These are phyloP conservation scores for Netelia inedita DNA, from an alignment of 2,888 invertebrate genomes.

Conservation along the genomic window DNA sequence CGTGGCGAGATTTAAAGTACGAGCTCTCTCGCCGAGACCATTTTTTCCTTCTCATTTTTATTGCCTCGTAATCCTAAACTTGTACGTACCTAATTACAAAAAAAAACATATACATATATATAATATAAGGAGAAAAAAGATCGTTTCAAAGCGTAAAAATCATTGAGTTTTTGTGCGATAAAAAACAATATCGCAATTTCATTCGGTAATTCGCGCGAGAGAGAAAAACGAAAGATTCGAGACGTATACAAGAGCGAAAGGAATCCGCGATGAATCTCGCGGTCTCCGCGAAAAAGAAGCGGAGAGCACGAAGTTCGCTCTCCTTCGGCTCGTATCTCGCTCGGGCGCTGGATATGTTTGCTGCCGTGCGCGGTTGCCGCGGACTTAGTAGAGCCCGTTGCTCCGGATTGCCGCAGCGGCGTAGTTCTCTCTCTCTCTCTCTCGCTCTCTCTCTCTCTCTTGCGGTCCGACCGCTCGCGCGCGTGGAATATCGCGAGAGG, in stretches of 20 bases:
- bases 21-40: not conserved
- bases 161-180: not conserved
- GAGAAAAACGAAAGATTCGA: conserved; percentile 12
- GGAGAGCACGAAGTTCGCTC: conserved; percentile 47
- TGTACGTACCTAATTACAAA: not conserved
- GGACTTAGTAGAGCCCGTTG: not conserved
- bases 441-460: not conserved
- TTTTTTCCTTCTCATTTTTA: not conserved
- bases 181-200: not conserved
- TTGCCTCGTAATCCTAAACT: not conserved
- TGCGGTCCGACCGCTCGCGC: conserved; percentile 12
- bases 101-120: not conserved
- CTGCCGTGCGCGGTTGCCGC: conserved; percentile 54
- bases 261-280: conserved; percentile 51
- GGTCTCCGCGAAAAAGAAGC: conserved; percentile 39
- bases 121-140: too few species aligned
- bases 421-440: conserved; percentile 18
- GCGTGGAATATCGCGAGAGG: conserved; percentile 66
- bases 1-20: conserved; percentile 28
- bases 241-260: conserved; percentile 52
- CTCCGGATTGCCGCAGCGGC: not conserved
- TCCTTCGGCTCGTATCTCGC: conserved; percentile 46
- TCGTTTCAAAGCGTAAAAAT: not conserved
- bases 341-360: conserved; percentile 41
- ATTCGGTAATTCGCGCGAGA: conserved; percentile 17